These are phyloP conservation scores for Hozukius guyotensis DNA, from an alignment of 2,797 vertebrate genomes.

Conservation along the genomic window DNA sequence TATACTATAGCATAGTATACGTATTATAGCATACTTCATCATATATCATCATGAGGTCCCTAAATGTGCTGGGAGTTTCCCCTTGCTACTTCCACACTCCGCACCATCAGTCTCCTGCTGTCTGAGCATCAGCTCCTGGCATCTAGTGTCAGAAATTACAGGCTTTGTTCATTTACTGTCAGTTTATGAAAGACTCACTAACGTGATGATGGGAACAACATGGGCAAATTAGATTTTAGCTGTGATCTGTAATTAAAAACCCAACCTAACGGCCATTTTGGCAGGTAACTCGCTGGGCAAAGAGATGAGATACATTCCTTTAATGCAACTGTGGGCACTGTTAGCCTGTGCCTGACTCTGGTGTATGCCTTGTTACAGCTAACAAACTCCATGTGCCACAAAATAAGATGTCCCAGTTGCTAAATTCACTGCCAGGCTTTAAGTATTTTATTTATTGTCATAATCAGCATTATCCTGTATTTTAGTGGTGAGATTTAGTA, in stretches of 20 bases:
- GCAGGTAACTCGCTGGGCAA: not conserved
- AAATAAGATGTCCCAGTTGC: not conserved
- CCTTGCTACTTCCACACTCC: not conserved
- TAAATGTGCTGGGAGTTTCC: not conserved
- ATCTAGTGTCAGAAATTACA: slow-evolving; percentile 4
- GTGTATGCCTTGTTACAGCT: not conserved
- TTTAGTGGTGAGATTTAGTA: not conserved
- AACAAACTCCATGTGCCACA: not conserved
- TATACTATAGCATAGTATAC: too few relatives aligned
- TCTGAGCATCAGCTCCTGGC: not conserved
- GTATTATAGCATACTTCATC: not conserved
- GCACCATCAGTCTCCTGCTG: not conserved
- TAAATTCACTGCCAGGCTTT: not conserved
- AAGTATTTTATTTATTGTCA: not conserved
- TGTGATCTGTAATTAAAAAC: slow-evolving; percentile 40
- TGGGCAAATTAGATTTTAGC: slow-evolving; percentile 20
- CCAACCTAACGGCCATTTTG: slow-evolving; percentile 3
- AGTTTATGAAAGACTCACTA: not conserved
- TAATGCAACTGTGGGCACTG: not conserved
- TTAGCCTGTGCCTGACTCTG: not conserved
- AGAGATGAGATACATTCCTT: slow-evolving; percentile 15
- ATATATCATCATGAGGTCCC: not conserved
- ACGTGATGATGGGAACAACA: slow-evolving; percentile 9
- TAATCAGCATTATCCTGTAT: not conserved
- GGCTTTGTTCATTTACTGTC: slow-evolving; percentile 21